phyloP scores from a whole-genome alignment of 2,113 vertebrate species.

The Eulemur macaco region DNA sequence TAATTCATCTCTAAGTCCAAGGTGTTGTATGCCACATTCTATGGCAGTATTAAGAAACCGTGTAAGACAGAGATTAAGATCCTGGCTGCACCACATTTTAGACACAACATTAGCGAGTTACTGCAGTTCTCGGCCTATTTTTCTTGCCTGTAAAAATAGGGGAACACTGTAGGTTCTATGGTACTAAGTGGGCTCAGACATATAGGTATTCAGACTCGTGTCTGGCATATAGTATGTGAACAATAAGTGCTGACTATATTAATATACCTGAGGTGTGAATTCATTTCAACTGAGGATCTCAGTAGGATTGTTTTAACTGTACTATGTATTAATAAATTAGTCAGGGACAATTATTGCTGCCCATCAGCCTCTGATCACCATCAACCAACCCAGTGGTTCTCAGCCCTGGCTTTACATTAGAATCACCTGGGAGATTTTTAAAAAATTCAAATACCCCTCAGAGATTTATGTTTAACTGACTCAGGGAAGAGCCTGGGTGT shows the following conservation, averaged over 20 bases:
- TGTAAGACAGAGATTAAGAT: not conserved
- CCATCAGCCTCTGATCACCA: not conserved
- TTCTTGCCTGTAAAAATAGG: not conserved
- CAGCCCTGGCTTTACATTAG: not conserved
- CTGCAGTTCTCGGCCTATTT: not conserved
- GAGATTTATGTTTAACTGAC: not conserved
- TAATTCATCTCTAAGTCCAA: not conserved
- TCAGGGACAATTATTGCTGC: not conserved
- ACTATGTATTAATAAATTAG: not conserved
- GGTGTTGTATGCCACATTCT: not conserved
- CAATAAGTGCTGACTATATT: accelerated
- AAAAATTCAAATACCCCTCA: not conserved
- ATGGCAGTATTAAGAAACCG: not conserved
- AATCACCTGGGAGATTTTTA: not conserved
- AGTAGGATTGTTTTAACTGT: not conserved
- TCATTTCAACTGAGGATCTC: not conserved
- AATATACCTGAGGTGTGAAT: not conserved
- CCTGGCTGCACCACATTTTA: not conserved
- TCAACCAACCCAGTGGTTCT: not conserved
- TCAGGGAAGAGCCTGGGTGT: not conserved
- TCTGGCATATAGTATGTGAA: not conserved
- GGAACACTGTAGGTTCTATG: not conserved
- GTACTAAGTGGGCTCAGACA: not conserved
- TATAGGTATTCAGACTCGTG: not conserved
- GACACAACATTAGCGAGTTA: not conserved